Evolutionary conservation across 2,888 invertebrate species (phyloP).

Genomic region (Psylliodes chrysocephalus): DNA sequence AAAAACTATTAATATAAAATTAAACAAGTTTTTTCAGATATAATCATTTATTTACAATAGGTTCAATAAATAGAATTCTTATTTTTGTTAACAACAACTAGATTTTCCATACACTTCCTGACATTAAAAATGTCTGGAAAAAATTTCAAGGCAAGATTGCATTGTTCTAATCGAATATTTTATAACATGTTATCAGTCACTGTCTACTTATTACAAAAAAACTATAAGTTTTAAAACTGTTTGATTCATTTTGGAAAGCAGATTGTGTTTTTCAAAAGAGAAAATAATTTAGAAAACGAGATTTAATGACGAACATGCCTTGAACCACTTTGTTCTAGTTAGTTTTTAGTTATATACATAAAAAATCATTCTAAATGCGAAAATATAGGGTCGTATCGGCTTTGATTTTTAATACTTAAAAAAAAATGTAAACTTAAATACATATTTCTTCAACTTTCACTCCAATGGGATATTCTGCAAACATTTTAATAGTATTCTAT

Average conservation of each 20-base stretch:
- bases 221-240: neutral
- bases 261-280: neutral
- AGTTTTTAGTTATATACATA: too few relatives aligned
- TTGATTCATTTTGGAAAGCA: neutral
- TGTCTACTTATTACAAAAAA: constrained; percentile 40
- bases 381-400: too few relatives aligned
- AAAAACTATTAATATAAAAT: constrained; percentile 29
- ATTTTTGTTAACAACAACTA: constrained; percentile 37
- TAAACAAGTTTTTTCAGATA: constrained; percentile 22
- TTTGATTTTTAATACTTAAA: too few relatives aligned
- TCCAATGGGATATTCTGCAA: too few relatives aligned
- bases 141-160: constrained; percentile 53
- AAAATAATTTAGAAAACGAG: too few relatives aligned
- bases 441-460: too few relatives aligned
- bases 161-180: constrained; percentile 43
- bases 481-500: too few relatives aligned
- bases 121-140: constrained; percentile 27
- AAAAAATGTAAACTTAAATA: too few relatives aligned
- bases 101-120: constrained; percentile 32
- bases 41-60: constrained; percentile 42
- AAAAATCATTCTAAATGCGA: too few relatives aligned
- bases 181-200: constrained; percentile 40
- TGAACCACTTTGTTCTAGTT: too few relatives aligned
- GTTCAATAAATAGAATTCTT: constrained; percentile 38
- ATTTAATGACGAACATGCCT: too few relatives aligned